Evolutionary conservation across 2,888 invertebrate species (phyloP).

Genomic region (Napeogenes inachia): DNA sequence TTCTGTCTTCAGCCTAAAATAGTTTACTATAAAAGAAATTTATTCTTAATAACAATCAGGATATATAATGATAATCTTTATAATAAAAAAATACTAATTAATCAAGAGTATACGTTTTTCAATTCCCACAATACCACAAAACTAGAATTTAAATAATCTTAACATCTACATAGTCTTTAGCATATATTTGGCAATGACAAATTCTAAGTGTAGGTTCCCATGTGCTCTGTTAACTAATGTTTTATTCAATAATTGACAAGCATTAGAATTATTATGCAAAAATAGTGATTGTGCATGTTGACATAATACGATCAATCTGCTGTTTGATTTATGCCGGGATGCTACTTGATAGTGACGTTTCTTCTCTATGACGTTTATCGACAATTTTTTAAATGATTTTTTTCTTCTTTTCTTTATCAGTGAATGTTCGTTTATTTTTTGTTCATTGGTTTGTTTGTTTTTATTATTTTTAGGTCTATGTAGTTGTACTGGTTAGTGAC

Average conservation of each 20-base stretch:
- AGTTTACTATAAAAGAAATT: no score
- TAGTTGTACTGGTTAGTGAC: no score
- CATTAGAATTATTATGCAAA: conserved; percentile 71
- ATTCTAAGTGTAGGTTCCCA: conserved; percentile 36
- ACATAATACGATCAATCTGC: conserved; percentile 75
- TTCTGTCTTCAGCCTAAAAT: no score
- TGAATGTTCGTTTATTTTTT: no score
- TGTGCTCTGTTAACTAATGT: conserved; percentile 38
- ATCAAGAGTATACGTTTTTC: conserved; percentile 24
- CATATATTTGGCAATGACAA: conserved; percentile 66
- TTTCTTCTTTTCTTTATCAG: no score
- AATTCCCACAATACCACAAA: conserved; percentile 33
- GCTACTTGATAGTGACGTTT: conserved; percentile 36
- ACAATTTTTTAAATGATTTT: conserved; percentile 4
- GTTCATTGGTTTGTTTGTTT: no score
- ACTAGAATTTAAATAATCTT: conserved; percentile 15
- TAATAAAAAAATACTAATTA: not conserved
- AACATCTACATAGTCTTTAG: conserved; percentile 24
- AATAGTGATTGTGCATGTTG: conserved; percentile 66
- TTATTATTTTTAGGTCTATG: no score
- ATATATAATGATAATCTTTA: no score
- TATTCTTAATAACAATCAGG: no score
- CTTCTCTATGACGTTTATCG: conserved; percentile 10
- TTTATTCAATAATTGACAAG: conserved; percentile 70
- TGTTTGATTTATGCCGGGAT: conserved; percentile 57